Conservation (phyloP, 1,140 invertebrate species). For the Bombus pascuorum region DNA sequence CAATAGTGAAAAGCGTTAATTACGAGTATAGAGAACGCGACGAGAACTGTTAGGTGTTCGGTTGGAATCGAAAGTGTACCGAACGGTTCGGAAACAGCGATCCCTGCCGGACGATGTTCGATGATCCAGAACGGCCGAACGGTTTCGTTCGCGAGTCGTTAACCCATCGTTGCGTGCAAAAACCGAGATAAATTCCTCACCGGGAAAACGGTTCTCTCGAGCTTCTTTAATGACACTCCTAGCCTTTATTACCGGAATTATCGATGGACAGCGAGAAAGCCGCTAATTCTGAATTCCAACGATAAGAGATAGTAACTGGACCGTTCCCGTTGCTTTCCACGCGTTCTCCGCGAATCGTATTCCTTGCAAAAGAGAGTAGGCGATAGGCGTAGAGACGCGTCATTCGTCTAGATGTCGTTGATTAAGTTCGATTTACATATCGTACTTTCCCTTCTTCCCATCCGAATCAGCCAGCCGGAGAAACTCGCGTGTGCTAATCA, state of each 20-base stretch:
- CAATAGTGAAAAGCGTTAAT: constrained; percentile 72
- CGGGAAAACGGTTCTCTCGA: not conserved
- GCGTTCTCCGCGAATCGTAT: constrained; percentile 8
- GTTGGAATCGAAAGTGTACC: constrained; percentile 60
- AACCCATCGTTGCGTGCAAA: constrained; percentile 21
- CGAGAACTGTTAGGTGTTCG: constrained; percentile 26
- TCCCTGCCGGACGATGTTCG: not conserved
- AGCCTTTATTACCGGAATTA: constrained; percentile 13
- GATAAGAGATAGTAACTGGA: not conserved
- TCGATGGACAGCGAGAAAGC: constrained; percentile 23
- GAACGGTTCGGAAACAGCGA: not conserved
- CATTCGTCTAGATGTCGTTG: constrained; percentile 50
- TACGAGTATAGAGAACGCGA: constrained; percentile 55
- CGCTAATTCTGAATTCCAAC: not conserved
- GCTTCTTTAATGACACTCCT: constrained; percentile 7
- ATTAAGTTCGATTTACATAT: constrained; percentile 63
- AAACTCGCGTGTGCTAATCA: constrained; percentile 54
- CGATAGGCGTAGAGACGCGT: constrained; percentile 41
- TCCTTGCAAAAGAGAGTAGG: constrained; percentile 38
- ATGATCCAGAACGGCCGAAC: constrained; percentile 31
- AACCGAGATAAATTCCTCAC: not conserved
- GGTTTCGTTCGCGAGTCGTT: constrained; percentile 10
- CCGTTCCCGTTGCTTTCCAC: not conserved
- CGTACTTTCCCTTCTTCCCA: constrained; percentile 59
- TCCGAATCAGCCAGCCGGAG: constrained; percentile 42